Percentiles rank a stretch among this genome's conserved stretches.
These are phyloP conservation scores for Schizothorax lantsangensis DNA, from an alignment of 2,797 vertebrate species.

Conservation along the genomic window DNA sequence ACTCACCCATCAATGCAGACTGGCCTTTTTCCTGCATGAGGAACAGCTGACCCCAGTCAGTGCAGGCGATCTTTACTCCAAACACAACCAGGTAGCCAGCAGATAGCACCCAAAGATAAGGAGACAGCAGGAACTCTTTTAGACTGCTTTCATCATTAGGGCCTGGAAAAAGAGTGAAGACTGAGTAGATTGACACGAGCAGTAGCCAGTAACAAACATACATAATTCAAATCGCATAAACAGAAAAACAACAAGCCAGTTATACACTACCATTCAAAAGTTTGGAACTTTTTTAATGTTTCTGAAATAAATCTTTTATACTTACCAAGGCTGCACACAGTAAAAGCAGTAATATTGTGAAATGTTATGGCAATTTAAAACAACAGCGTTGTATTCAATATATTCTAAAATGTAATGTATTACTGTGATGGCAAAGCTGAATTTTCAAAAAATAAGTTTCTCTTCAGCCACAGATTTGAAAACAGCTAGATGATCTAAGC, in stretches of 20 bases:
- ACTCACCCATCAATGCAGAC: constrained; percentile 89
- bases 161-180: constrained; percentile 57
- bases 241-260: background rate
- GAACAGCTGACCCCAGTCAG: constrained; percentile 98
- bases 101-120: constrained; percentile 96
- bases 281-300: background rate
- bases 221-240: background rate
- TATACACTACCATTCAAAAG: background rate
- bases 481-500: background rate
- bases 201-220: background rate
- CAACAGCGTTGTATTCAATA: background rate
- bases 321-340: background rate
- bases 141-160: constrained; percentile 84
- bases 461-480: background rate
- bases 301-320: background rate
- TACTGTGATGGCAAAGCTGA: background rate
- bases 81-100: constrained; percentile 93
- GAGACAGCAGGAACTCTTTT: constrained; percentile 90
- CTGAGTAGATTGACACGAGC: background rate
- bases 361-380: background rate
- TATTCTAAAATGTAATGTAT: background rate
- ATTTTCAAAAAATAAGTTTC: background rate
- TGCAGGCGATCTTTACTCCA: constrained; percentile 95
- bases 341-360: background rate
- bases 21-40: constrained; percentile 98